Conservation (phyloP, 2,888 invertebrate genomes). For the Fragum fragum region DNA sequence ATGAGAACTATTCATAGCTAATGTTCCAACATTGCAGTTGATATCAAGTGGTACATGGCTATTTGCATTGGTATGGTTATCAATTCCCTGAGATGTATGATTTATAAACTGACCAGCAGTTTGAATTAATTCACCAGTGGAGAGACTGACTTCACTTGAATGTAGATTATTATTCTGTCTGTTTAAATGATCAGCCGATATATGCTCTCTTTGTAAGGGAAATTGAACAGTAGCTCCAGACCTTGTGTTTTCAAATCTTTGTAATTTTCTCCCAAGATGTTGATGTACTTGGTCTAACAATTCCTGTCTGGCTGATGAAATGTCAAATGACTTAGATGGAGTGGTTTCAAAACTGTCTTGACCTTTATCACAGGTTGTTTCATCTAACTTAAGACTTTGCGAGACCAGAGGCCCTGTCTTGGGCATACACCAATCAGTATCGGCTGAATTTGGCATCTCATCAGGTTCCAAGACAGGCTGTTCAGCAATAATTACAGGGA, state of each 20-base stretch:
- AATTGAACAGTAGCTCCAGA: neutral
- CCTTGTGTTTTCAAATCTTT: neutral
- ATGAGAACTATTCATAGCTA: neutral
- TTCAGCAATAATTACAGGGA: neutral
- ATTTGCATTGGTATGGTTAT: constrained; percentile 20
- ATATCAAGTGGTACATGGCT: constrained; percentile 1
- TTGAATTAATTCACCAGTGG: neutral
- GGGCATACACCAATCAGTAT: neutral
- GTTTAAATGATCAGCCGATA: neutral
- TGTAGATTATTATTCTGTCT: constrained; percentile 1
- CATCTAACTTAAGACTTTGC: neutral
- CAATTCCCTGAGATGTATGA: constrained; percentile 12
- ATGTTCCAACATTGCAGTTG: constrained; percentile 5
- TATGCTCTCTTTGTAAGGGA: neutral
- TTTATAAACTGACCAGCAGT: constrained; percentile 18
- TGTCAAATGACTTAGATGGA: neutral
- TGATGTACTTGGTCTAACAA: constrained; percentile 14
- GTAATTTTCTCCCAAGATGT: constrained; percentile 10
- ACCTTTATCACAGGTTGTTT: neutral
- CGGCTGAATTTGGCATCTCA: constrained; percentile 12
- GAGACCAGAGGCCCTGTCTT: neutral
- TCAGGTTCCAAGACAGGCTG: neutral
- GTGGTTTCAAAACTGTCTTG: neutral
- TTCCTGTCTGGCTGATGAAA: neutral
- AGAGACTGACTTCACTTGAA: neutral